Percentiles rank a stretch among this genome's conserved stretches.
Conservation (phyloP, 1,140 invertebrate genomes). For the Marisa cornuarietis region DNA sequence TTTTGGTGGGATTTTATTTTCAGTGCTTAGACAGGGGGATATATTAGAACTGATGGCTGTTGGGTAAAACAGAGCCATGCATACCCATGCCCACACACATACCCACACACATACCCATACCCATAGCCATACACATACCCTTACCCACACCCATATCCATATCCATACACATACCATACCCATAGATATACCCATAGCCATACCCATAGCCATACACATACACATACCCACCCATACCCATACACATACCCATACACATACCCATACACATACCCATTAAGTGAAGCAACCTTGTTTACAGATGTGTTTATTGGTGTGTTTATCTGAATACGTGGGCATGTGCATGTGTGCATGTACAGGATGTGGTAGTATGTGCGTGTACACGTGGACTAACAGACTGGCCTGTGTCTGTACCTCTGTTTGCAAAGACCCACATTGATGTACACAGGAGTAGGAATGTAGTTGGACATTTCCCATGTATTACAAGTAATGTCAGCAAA, state of each 20-base stretch:
- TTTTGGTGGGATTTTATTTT: too few relatives aligned
- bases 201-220: not conserved
- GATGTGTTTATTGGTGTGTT: slow-evolving; percentile 1
- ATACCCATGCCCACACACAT: not conserved
- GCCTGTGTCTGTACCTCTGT: not conserved
- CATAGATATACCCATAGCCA: too few relatives aligned
- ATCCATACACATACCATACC: too few relatives aligned
- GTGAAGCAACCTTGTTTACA: not conserved
- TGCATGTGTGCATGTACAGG: slow-evolving; percentile 2
- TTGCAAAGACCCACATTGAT: not conserved
- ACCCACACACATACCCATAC: not conserved
- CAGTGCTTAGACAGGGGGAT: too few relatives aligned
- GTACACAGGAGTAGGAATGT: too few relatives aligned
- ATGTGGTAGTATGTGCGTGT: not conserved
- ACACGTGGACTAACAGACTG: not conserved
- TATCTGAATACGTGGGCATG: slow-evolving; percentile 9
- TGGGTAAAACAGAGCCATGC: not conserved
- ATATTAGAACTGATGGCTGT: not conserved
- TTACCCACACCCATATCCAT: too few relatives aligned
- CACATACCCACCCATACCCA: too few relatives aligned
- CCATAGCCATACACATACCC: not conserved
- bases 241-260: not conserved
- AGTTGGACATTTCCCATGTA: too few relatives aligned
- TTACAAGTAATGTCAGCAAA: too few relatives aligned
- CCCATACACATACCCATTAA: not conserved